Percentiles rank a stretch among this genome's conserved stretches.
Evolutionary conservation across 2,113 vertebrate species (phyloP).

Genomic region (Oncorhynchus gorbuscha): DNA sequence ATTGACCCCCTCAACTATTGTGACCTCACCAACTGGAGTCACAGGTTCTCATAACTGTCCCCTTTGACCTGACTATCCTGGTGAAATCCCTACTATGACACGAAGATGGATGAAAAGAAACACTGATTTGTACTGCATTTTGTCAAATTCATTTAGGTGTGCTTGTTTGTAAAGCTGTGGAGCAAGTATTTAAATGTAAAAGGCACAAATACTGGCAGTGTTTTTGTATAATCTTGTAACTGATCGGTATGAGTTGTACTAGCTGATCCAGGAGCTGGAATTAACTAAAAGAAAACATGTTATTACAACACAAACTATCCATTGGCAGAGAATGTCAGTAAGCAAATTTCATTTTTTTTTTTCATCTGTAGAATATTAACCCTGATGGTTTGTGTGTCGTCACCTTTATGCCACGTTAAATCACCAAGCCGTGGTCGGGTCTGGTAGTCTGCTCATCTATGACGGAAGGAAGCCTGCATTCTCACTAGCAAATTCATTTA

Average conservation of each 20-base stretch:
- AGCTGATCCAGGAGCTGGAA: background rate
- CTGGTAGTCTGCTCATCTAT: too few species aligned
- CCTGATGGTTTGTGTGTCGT: background rate
- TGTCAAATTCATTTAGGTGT: background rate
- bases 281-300: background rate
- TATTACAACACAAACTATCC: too few species aligned
- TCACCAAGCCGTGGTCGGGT: too few species aligned
- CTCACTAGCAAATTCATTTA: too few species aligned
- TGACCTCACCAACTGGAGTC: background rate
- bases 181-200: conserved; percentile 35
- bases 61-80: background rate
- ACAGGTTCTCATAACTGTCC: background rate
- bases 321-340: too few species aligned
- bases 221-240: conserved; percentile 7
- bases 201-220: background rate
- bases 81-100: background rate
- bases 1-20: background rate
- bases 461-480: too few species aligned
- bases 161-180: background rate
- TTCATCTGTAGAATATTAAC: background rate
- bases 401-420: too few species aligned
- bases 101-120: background rate
- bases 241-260: background rate
- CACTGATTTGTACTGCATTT: background rate
- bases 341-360: too few species aligned